Percentiles rank a stretch among this genome's conserved stretches.
Conservation (phyloP, 2,113 vertebrate genomes). For the rat (Rattus norvegicus) region GRCr8 NC_086035.1:64260001-64260500, state of each 20-base stretch:
- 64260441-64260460: neutral
- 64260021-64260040: too few relatives aligned
- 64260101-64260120: neutral
- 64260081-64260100: neutral
- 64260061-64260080: too few relatives aligned
- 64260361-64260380: neutral
- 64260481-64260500: neutral
- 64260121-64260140: neutral
- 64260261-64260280: neutral
- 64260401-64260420: neutral
- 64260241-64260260: neutral
- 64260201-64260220: neutral
- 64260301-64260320: neutral
- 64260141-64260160: neutral
- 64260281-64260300: slow-evolving; percentile 9
- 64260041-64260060: too few relatives aligned
- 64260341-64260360: neutral
- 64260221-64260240: neutral
- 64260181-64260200: neutral
- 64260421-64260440: neutral
- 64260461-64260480: slow-evolving; percentile 10
- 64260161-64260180: neutral
- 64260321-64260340: neutral
- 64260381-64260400: neutral
- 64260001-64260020: neutral